Base-by-base conservation (phyloP, 2,797 vertebrate species). In the Acrossocheilus fasciatus region DNA sequence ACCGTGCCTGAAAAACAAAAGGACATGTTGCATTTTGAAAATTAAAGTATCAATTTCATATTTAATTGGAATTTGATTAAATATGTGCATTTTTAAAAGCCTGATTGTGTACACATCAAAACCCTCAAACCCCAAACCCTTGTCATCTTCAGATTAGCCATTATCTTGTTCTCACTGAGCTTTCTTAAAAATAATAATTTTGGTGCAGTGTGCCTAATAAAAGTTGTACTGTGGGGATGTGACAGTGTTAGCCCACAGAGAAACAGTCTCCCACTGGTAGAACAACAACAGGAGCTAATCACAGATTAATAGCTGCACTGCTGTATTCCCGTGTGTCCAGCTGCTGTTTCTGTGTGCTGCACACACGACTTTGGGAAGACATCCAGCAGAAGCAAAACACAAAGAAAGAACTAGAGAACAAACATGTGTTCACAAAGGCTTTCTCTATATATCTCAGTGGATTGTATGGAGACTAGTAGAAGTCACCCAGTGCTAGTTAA, bases 1-100 rank as follows among this genome's bases (percentile, higher is more conserved):
- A 98, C 97, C 0, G 98, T 99, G 88, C 98, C 98, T 99, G 81
- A 69, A 72, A 81, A 80, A 34, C 87, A 75, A 75, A 78, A 89
- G 77, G 36, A 69, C 26, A 82, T 52, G 30, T 30, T 59, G 26
- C 47, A n/a, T 57, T 79, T 77, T 11, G 9, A 54, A 41, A 84
- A 45, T 23, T 2, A 64, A 50, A 77, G 23, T 10, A 74, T 84
- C 0, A 10, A 7, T 41, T 84, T 68, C 1, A 1, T 15, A 39
- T 54, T 18, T 10, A 7, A 72, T 23, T 69, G 30, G 12, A 26
- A 23, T 50, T 50, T 57, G 7, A 8, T 20, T 57, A 62, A 45
- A 62, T 23, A 47, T 54, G 15, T 66, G 4, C 4, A 1, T 52
- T 52, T 59, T 59, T 34, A 66, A 5, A 23, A 72, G 23, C 26